Conservation (phyloP, 1,140 invertebrate species). For the Sitodiplosis mosellana region DNA sequence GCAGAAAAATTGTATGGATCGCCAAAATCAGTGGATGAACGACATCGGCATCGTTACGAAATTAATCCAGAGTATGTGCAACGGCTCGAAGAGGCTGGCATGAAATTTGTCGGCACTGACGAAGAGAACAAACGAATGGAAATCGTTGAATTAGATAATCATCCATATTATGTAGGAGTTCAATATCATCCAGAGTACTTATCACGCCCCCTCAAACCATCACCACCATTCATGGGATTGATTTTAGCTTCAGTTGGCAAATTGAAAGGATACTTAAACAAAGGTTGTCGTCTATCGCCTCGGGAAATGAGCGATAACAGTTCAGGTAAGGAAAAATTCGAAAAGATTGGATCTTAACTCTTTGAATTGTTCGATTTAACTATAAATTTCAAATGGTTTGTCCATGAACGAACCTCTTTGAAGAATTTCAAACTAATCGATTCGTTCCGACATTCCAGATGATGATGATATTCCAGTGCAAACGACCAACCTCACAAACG, state of each 20-base stretch:
- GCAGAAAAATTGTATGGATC: conserved; percentile 70
- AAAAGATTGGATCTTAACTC: too few species aligned
- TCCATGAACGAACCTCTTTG: too few species aligned
- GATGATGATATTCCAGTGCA: too few species aligned
- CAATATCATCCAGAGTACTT: conserved; percentile 98
- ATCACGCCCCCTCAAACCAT: conserved; percentile 80
- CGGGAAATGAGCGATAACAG: conserved; percentile 46
- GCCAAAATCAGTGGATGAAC: conserved; percentile 68
- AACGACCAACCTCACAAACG: too few species aligned
- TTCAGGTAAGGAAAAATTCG: conserved; percentile 35
- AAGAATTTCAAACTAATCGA: too few species aligned
- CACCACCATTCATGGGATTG: conserved; percentile 88
- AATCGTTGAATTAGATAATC: conserved; percentile 49
- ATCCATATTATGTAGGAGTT: conserved; percentile 87
- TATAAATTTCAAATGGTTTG: too few species aligned
- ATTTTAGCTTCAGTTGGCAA: conserved; percentile 70
- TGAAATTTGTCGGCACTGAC: conserved; percentile 82
- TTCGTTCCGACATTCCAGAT: too few species aligned
- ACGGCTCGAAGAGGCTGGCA: conserved; percentile 58
- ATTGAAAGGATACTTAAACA: conserved; percentile 45
- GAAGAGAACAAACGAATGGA: conserved; percentile 65
- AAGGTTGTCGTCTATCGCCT: conserved; percentile 49
- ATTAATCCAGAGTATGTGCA: conserved; percentile 80
- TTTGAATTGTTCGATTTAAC: too few species aligned
- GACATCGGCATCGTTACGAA: conserved; percentile 93